Evolutionary conservation across 2,113 vertebrate genomes (phyloP).

Genomic region (Herpetotheres cachinnans): DNA sequence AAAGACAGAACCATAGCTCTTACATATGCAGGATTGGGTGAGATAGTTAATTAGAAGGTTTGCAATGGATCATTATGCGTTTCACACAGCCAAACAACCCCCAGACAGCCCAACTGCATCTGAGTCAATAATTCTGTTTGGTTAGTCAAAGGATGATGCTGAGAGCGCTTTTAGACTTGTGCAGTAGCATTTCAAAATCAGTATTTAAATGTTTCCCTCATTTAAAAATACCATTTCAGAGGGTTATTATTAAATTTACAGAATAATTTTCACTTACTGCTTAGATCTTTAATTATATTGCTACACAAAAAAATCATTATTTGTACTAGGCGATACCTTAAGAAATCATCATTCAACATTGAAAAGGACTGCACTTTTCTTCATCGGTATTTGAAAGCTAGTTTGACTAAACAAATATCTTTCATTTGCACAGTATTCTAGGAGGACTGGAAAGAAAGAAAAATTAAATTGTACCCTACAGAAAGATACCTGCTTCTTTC

Average conservation of each 20-base stretch:
- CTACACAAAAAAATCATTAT: not conserved
- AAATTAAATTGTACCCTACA: not conserved
- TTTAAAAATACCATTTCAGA: not conserved
- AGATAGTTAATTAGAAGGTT: not conserved
- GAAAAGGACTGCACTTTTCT: not conserved
- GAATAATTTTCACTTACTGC: not conserved
- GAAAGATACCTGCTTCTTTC: not conserved
- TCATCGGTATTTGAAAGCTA: not conserved
- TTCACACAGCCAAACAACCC: not conserved
- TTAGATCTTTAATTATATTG: not conserved
- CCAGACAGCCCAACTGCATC: no score
- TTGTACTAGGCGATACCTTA: not conserved
- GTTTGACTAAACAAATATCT: not conserved
- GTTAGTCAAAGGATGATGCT: not conserved
- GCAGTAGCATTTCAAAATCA: not conserved
- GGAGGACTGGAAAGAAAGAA: not conserved
- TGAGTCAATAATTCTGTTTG: not conserved
- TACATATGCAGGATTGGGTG: no score
- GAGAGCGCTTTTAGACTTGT: not conserved
- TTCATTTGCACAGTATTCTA: not conserved
- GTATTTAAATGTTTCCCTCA: not conserved
- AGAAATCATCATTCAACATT: not conserved
- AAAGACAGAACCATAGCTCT: no score
- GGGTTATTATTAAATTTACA: not conserved
- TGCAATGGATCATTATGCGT: rapidly evolving